A percentile compares a stretch with the other conserved stretches of the same genome.
Evolutionary conservation across 2,888 invertebrate genomes (phyloP).

Genomic region (Steromphala cineraria): DNA sequence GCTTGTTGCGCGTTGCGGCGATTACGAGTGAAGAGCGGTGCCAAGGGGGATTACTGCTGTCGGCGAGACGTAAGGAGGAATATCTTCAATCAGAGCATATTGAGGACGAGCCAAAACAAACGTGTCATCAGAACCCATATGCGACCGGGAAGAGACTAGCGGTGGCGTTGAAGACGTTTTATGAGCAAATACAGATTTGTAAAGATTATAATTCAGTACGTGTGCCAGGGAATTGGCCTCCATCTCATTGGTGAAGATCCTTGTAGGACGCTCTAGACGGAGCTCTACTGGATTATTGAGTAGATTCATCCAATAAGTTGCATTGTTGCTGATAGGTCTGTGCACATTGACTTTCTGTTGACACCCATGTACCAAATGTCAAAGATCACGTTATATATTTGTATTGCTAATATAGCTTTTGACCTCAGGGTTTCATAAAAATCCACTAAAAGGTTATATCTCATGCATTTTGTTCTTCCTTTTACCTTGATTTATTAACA

Average conservation of each 20-base stretch:
- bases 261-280: too few relatives aligned
- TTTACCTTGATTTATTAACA: too few relatives aligned
- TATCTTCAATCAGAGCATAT: slow-evolving; percentile 6
- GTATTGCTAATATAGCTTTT: too few relatives aligned
- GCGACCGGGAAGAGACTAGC: background rate
- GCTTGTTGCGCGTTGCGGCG: slow-evolving; percentile 6
- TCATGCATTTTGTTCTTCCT: too few relatives aligned
- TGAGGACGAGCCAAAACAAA: slow-evolving; percentile 8
- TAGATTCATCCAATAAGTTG: too few relatives aligned
- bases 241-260: background rate
- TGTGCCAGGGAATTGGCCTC: background rate
- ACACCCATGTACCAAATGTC: too few relatives aligned
- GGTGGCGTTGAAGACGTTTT: background rate
- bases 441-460: too few relatives aligned
- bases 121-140: background rate
- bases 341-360: too few relatives aligned
- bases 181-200: slow-evolving; percentile 7
- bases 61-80: background rate
- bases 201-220: slow-evolving; percentile 16
- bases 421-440: too few relatives aligned
- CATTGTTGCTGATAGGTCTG: too few relatives aligned
- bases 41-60: slow-evolving; percentile 17
- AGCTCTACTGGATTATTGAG: too few relatives aligned
- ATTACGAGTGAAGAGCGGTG: slow-evolving; percentile 1
- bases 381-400: too few relatives aligned